Evolutionary conservation across 2,888 invertebrate genomes (phyloP), one percentile per base, ranked within the genome.

Genomic region (Trachelus troglodyta): DNA sequence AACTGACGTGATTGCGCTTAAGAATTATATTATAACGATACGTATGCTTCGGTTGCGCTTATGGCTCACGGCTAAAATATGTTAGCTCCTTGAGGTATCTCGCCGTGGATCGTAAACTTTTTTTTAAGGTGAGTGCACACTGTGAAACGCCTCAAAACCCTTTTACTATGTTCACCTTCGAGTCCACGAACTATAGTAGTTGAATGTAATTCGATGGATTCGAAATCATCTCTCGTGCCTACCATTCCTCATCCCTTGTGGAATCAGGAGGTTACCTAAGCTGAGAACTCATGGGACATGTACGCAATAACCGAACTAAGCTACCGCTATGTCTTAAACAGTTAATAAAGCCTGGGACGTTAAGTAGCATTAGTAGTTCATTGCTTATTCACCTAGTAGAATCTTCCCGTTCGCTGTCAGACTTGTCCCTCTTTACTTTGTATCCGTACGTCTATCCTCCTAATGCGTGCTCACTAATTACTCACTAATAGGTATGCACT

Each of bases 391-490:
- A 23, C 15, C 40, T 56, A 56, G 40, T 31, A n/a, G 31, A 71
- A 71, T 71, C 3, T 33, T 71, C 71, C 31, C 31, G 71, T 71
- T 71, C 30, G 15, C 33, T 15, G 71, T 71, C 71, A 33, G 33
- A 71, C 31, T 30, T 33, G 71, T 33, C 33, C 31, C 12, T 12
- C 15, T 71, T 31, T 71, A 31, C 30, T 31, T 30, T 31, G 71
- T 15, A 33, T 31, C 4, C 6, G 30, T 33, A 33, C 31, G 31
- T 31, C 71, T 33, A 31, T 71, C 71, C 15, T 33, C 1, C 75
- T 77, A 77, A 77, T 77, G 75, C 75, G 34, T 56, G 77, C 71
- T 71, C 34, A 56, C 75, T 77, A 77, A 77, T 77, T 77, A 75
- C 75, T 69, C 37, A 69, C 75, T 75, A 77, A 77, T 71, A 71